Evolutionary conservation across 2,888 invertebrate species (phyloP), one percentile per base, ranked within the genome.

Genomic region (Acleris emargana): DNA sequence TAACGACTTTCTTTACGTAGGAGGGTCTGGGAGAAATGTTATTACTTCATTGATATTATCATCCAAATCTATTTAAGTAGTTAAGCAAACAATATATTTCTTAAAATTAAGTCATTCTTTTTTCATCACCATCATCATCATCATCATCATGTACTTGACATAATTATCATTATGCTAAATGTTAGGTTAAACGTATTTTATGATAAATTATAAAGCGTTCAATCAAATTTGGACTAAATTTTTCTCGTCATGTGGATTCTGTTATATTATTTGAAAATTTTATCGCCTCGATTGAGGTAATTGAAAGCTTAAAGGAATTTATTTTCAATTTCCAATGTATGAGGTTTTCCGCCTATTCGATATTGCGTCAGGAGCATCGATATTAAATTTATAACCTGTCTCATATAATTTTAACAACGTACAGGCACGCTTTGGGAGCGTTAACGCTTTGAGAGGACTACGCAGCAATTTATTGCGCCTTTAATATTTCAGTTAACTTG

Each of bases 231-330:
- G 3, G 11, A 38, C 38, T 38, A 38, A 38, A 38, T 17, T 45
- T 45, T 45, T 45, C 22, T 47, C 64, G 57, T 22, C 68, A 68
- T 62, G 63, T 69, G 68, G 69, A 75, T 71, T 76, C 76, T 75
- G 75, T 79, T 83, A 81, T 79, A 79, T 38, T 38, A 38, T 80
- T 77, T 77, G 84, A 83, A 81, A 84, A 85, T 82, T 80, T 84
- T 81, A 86, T 86, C 82, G 85, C 85, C 83, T 72, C 87, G 88
- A 88, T 87, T 87, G 87, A 80, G 87, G 88, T 91, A 91, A 91
- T 91, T 91, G 91, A 82, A 86, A 85, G 91, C 90, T 91, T 91
- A 91, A 82, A 86, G 88, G 91, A 90, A 90, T 91, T 91, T 91
- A 90, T 91, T 91, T 91, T 81, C 90, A 90, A 91, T 91, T 89